A percentile compares a stretch with the other conserved stretches of the same genome.
phyloP scores from a whole-genome alignment of 2,888 invertebrate species.

The Hermaeophaga mercurialis region DNA sequence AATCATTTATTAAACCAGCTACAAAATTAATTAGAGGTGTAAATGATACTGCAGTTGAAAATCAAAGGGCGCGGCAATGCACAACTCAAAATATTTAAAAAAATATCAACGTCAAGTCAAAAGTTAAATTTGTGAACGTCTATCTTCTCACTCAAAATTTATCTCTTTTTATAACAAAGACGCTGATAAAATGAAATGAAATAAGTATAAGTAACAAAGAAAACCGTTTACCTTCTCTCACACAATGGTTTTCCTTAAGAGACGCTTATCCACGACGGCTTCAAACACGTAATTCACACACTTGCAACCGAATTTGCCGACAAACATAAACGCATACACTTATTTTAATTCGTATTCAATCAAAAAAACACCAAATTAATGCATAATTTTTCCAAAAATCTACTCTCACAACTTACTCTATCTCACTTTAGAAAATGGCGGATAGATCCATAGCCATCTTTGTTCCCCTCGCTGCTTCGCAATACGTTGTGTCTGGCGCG shows the following conservation, averaged over 20 bases:
- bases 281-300: conserved; percentile 36
- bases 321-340: conserved; percentile 13
- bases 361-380: conserved; percentile 33
- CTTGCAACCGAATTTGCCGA: conserved; percentile 13
- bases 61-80: conserved; percentile 26
- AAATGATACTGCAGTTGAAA: not conserved
- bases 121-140: conserved; percentile 17
- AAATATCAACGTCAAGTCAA: conserved; percentile 13
- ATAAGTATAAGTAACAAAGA: conserved; percentile 59
- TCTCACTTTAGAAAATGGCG: conserved; percentile 61
- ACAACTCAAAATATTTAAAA: not conserved
- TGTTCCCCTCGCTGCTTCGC: conserved; percentile 50
- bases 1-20: no score
- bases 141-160: conserved; percentile 54
- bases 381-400: conserved; percentile 46
- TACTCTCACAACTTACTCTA: conserved; percentile 56
- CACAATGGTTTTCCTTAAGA: conserved; percentile 37
- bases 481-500: not conserved
- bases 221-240: conserved; percentile 57
- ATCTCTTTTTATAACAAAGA: conserved; percentile 60
- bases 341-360: conserved; percentile 15
- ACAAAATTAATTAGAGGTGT: no score
- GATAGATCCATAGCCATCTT: conserved; percentile 58
- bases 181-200: conserved; percentile 59
- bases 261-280: conserved; percentile 44